A percentile compares a stretch with the other conserved stretches of the same genome.
These are phyloP conservation scores for Chrysaora quinquecirrha DNA, from an alignment of 30 jellyfish, hydroid and myxozoan species.

Conservation along the genomic window DNA sequence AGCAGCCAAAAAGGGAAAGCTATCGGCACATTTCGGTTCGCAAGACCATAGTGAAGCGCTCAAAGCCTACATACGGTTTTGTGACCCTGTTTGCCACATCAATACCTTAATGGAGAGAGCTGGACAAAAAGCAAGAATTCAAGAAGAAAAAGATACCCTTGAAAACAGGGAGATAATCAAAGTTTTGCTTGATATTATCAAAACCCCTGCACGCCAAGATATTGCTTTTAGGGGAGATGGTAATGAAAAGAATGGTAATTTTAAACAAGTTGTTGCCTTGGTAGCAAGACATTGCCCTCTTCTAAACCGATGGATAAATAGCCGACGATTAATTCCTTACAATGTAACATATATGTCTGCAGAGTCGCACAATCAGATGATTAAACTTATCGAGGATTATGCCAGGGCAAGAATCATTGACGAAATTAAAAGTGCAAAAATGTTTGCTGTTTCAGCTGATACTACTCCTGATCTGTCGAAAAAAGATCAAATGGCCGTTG, in stretches of 20 bases:
- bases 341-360: conserved; percentile 4
- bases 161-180: conserved; percentile 7
- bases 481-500: too few relatives aligned
- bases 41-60: too few relatives aligned
- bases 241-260: conserved; percentile 14
- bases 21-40: conserved; percentile 20
- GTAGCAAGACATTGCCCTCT: conserved; percentile 29
- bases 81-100: too few relatives aligned
- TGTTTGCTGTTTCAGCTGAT: conserved; percentile 14
- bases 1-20: conserved; percentile 23
- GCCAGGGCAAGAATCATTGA: conserved; percentile 1
- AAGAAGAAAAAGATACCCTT: neutral
- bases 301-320: conserved; percentile 10
- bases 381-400: conserved; percentile 6
- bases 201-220: conserved; percentile 39
- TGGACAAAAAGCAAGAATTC: conserved; percentile 11
- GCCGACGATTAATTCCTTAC: conserved; percentile 12
- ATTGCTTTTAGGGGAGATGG: conserved; percentile 40
- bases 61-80: too few relatives aligned
- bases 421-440: conserved; percentile 6
- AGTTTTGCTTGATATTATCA: conserved; percentile 13
- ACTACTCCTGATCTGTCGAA: too few relatives aligned
- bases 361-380: conserved; percentile 15
- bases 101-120: too few relatives aligned
- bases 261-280: conserved; percentile 7